Evolutionary conservation across 2,797 vertebrate genomes (phyloP), one percentile per base, ranked within the genome.

Genomic region (Xenentodon cancila): DNA sequence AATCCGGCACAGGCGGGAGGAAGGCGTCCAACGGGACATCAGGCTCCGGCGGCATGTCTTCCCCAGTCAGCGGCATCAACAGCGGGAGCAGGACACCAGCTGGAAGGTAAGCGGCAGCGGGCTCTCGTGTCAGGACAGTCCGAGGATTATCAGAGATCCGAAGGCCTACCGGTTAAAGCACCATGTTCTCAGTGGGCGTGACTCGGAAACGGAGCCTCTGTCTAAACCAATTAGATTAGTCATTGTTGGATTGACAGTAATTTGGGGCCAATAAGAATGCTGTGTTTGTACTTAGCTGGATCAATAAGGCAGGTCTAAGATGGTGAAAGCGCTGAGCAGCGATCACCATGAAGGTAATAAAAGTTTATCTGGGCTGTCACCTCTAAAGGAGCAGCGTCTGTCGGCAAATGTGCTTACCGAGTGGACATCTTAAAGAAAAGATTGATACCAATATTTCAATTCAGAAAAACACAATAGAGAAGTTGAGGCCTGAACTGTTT

Each of bases 141-240:
- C 91, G 91, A 25, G 91, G 93, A 83, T 89, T 77, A 76, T 66
- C 73, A 80, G 69, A 74, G 78, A 59, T 56, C 74, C 40, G 43
- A 79, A 87, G 93, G 93, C 93, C 93, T 94, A 93, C 93, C 93
- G 93, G 93, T 93, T 84, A 89, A 92, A 84, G 79, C 84, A 70
- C 67, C 71, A 61, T 74, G 57, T 42, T 25, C 51, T 45, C n/a
- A 75, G 84, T 84, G 81, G 93, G 92, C 84, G 93, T 92, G 84
- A 64, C 55, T 62, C 19, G 1, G 5, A 18, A 22, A 71, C 37
- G 5, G 52, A 68, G 53, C 13, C 11, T 19, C n/a, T 12, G 20
- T 54, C 13, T 1, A 1, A 53, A 8, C 88, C 89, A 90, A 88
- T 92, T 49, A 49, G 7, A 76, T 27, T 21, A 12, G 6, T 2